phyloP scores from a whole-genome alignment of 2,888 invertebrate species.

The Hydraecia micacea region DNA sequence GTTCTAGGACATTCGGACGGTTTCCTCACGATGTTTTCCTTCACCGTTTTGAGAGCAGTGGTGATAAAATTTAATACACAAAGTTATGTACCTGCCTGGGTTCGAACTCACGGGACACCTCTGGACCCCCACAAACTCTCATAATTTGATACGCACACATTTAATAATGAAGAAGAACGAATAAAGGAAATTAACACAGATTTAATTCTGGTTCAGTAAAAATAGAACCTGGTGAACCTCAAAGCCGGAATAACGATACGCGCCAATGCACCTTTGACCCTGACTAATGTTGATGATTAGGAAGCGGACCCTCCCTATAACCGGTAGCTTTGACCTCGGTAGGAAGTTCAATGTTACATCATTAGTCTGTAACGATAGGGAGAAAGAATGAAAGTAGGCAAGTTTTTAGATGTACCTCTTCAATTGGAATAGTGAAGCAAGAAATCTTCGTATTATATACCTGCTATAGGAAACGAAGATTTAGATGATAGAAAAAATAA shows the following conservation, averaged over 20 bases:
- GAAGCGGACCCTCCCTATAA: conserved; percentile 30
- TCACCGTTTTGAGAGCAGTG: not conserved
- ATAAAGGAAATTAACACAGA: conserved; percentile 10
- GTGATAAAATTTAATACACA: not conserved
- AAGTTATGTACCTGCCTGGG: too few species aligned
- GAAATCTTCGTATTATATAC: not conserved
- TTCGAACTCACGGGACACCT: not conserved
- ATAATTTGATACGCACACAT: not conserved
- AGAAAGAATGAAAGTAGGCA: not conserved
- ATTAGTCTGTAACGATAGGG: not conserved
- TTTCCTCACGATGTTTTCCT: not conserved
- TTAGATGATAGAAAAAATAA: too few species aligned
- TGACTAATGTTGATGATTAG: conserved; percentile 48
- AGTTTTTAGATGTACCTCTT: not conserved
- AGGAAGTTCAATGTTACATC: conserved; percentile 5
- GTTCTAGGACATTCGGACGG: not conserved
- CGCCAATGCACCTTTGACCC: conserved; percentile 43
- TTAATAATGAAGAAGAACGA: not conserved
- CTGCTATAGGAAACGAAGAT: too few species aligned
- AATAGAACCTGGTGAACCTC: conserved; percentile 45
- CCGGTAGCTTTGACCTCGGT: conserved; percentile 26
- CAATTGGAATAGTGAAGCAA: not conserved
- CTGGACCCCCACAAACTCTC: not conserved
- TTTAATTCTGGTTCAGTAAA: conserved; percentile 38
- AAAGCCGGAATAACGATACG: conserved; percentile 33